Percentiles rank a stretch among this genome's conserved stretches.
phyloP scores from a whole-genome alignment of 1,140 invertebrate genomes.

The Chironomus tepperi region DNA sequence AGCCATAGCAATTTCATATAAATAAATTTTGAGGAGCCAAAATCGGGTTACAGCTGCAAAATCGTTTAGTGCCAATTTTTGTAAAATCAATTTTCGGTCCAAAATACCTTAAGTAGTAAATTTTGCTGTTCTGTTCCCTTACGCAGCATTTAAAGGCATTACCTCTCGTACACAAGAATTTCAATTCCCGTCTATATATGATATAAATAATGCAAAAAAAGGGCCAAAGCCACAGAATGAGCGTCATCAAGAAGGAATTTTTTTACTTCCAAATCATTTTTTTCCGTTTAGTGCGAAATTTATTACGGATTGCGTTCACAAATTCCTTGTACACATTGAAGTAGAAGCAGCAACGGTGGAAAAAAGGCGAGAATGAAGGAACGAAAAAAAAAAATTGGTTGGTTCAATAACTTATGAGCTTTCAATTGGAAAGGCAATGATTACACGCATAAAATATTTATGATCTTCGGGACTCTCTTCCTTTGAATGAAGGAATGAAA shows the following conservation, averaged over 20 bases:
- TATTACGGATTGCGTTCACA: neutral
- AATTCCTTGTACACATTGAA: neutral
- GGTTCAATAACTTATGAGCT: slow-evolving; percentile 12
- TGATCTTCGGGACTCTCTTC: neutral
- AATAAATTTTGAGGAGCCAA: neutral
- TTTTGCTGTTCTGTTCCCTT: neutral
- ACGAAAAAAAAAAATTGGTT: neutral
- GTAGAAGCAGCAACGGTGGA: neutral
- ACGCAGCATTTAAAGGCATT: neutral
- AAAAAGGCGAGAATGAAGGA: neutral
- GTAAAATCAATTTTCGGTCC: slow-evolving; percentile 16
- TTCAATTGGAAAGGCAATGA: slow-evolving; percentile 19
- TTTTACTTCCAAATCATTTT: slow-evolving; percentile 1
- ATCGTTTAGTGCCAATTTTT: slow-evolving; percentile 20
- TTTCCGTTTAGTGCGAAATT: neutral
- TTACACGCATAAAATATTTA: slow-evolving; percentile 23
- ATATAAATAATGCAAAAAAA: slow-evolving; percentile 16
- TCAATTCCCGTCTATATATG: neutral
- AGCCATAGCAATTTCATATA: neutral
- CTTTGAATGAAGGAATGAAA: neutral
- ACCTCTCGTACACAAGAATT: neutral
- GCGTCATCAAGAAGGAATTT: neutral
- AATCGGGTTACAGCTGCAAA: slow-evolving; percentile 10
- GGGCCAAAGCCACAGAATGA: slow-evolving; percentile 5
- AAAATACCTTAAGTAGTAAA: neutral